Evolutionary conservation across 2,888 invertebrate species (phyloP).

Genomic region (Trissolcus japonicus): DNA sequence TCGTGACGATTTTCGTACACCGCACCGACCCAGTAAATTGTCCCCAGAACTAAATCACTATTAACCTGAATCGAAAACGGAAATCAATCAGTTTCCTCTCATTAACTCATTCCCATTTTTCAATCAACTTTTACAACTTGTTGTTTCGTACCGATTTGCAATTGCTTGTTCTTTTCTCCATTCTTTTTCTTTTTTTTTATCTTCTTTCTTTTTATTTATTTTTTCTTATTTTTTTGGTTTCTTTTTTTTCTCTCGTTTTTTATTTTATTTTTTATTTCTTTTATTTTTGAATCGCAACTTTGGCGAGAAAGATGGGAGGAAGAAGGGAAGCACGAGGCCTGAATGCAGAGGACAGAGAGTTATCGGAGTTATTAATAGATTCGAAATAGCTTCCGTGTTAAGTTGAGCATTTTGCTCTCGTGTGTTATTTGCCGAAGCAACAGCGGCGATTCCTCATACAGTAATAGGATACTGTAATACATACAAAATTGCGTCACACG

Average conservation of each 20-base stretch:
- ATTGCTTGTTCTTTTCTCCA: too few relatives aligned
- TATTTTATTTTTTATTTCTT: too few relatives aligned
- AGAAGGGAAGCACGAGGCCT: too few relatives aligned
- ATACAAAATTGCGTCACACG: slow-evolving; percentile 34
- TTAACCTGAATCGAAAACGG: slow-evolving; percentile 16
- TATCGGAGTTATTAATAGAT: too few relatives aligned
- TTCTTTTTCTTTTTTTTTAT: too few relatives aligned
- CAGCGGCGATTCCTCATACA: slow-evolving; percentile 15
- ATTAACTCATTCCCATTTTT: slow-evolving; percentile 5
- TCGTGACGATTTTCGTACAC: slow-evolving; percentile 6
- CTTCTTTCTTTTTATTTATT: too few relatives aligned
- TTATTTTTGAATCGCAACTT: too few relatives aligned
- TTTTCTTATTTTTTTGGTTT: too few relatives aligned
- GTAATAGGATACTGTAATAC: slow-evolving; percentile 39
- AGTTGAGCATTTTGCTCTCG: slow-evolving; percentile 15
- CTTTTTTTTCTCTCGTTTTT: too few relatives aligned
- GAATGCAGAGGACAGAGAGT: too few relatives aligned
- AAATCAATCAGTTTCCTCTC: slow-evolving; percentile 3
- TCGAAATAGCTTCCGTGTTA: slow-evolving; percentile 24
- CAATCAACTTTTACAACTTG: slow-evolving; percentile 4
- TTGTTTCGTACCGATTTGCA: too few relatives aligned
- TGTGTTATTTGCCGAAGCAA: slow-evolving; percentile 15
- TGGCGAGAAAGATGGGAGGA: too few relatives aligned
- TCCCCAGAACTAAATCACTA: slow-evolving; percentile 4
- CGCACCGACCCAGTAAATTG: slow-evolving; percentile 6